A percentile compares a stretch with the other conserved stretches of the same genome.
Evolutionary conservation across 2,113 vertebrate genomes (phyloP).

Genomic region (Diadophis punctatus): DNA sequence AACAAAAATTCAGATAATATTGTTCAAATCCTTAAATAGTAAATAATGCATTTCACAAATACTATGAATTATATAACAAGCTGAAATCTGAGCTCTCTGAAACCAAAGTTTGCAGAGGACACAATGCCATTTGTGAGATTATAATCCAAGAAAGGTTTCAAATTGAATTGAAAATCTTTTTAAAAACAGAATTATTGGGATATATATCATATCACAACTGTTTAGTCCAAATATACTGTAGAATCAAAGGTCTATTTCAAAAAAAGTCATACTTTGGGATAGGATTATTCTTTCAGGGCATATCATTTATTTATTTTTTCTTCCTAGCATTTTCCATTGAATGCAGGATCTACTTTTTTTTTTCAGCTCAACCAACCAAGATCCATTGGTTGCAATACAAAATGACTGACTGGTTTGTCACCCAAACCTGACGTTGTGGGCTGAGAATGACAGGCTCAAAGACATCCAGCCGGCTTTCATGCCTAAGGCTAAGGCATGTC

Average conservation of each 20-base stretch:
- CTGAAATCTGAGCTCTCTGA: neutral
- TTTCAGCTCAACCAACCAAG: neutral
- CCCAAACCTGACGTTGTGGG: neutral
- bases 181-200: neutral
- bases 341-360: neutral
- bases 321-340: neutral
- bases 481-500: neutral
- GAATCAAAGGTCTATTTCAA: neutral
- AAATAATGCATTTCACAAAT: neutral
- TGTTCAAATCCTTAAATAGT: neutral
- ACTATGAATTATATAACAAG: neutral
- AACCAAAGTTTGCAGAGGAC: neutral
- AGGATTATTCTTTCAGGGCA: neutral
- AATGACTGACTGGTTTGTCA: neutral
- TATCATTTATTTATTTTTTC: neutral
- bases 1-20: neutral
- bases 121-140: neutral
- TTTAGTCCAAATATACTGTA: neutral
- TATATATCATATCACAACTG: neutral
- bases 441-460: neutral
- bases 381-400: neutral
- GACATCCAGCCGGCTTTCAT: neutral
- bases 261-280: neutral
- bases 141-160: neutral
- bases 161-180: neutral